Evolutionary conservation across 2,888 invertebrate species (phyloP).

Genomic region (Lasioglossum pauxillum): DNA sequence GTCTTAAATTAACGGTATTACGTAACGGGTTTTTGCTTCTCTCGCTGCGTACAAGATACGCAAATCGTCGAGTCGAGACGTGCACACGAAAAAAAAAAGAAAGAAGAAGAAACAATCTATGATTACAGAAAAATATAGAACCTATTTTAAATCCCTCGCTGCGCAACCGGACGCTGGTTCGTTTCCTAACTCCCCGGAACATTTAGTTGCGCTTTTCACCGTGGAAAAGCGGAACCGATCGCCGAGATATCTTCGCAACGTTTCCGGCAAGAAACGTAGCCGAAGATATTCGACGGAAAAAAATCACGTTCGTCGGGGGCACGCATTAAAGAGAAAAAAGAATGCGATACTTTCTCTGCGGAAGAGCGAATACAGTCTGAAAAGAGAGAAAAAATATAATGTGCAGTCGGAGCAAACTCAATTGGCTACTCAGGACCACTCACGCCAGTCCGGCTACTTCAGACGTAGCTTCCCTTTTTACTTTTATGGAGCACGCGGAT

Average conservation of each 20-base stretch:
- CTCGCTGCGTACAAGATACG: slow-evolving; percentile 15
- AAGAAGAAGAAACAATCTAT: slow-evolving; percentile 1
- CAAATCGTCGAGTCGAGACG: slow-evolving; percentile 34
- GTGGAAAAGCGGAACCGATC: slow-evolving; percentile 39
- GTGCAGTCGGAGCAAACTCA: slow-evolving; percentile 8
- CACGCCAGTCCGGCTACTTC: slow-evolving; percentile 5
- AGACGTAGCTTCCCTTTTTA: neutral
- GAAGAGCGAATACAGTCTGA: slow-evolving; percentile 12
- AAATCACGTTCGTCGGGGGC: slow-evolving; percentile 21
- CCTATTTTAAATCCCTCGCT: slow-evolving; percentile 30
- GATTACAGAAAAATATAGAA: slow-evolving; percentile 51
- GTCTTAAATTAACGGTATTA: slow-evolving; percentile 36
- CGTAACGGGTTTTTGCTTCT: slow-evolving; percentile 6
- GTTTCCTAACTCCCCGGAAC: slow-evolving; percentile 1
- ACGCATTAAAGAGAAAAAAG: slow-evolving; percentile 2
- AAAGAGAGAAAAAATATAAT: neutral
- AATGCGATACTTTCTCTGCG: slow-evolving; percentile 28
- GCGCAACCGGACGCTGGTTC: slow-evolving; percentile 24
- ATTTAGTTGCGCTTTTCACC: slow-evolving; percentile 37
- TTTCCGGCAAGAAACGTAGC: slow-evolving; percentile 46
- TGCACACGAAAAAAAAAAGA: slow-evolving; percentile 42
- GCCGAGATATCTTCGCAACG: slow-evolving; percentile 36
- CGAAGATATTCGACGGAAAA: slow-evolving; percentile 19
- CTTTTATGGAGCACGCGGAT: neutral
- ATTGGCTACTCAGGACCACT: slow-evolving; percentile 15